phyloP scores from a whole-genome alignment of 2,888 invertebrate species.

The Cheilosia urbana region DNA sequence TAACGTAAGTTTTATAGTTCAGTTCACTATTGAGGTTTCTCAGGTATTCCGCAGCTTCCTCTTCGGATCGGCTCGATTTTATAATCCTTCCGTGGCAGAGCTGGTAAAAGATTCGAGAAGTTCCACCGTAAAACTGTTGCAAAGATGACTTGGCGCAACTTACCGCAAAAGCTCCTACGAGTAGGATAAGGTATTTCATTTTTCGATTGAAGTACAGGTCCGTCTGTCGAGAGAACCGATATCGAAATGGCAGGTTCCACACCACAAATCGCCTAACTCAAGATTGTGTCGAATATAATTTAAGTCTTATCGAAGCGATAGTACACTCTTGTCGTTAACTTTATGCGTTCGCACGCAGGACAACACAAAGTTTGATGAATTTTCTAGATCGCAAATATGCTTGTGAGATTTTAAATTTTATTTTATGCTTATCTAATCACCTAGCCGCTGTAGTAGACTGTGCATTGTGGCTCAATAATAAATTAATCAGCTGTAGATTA shows the following conservation, averaged over 20 bases:
- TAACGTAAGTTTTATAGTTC: conserved; percentile 86
- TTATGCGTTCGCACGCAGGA: no score
- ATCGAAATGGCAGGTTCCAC: not conserved
- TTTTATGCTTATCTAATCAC: no score
- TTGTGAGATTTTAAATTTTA: no score
- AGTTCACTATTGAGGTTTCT: conserved; percentile 86
- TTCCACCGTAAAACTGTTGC: not conserved
- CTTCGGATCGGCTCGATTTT: conserved; percentile 80
- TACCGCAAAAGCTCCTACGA: conserved; percentile 27
- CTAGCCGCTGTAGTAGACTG: no score
- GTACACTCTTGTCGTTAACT: no score
- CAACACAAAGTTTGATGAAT: no score
- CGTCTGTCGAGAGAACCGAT: not conserved
- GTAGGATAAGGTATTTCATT: conserved; percentile 25
- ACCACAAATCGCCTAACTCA: not conserved
- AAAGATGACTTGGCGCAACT: not conserved
- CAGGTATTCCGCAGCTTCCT: conserved; percentile 87
- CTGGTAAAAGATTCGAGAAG: not conserved
- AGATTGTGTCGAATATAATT: no score
- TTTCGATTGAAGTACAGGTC: not conserved
- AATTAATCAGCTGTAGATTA: no score
- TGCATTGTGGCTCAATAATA: no score
- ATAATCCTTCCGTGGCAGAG: conserved; percentile 29
- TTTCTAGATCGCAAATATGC: no score
- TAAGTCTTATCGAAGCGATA: no score